These are phyloP conservation scores for Lepilemur ruficaudatus DNA, from an alignment of 2,797 vertebrate genomes.

Conservation along the genomic window DNA sequence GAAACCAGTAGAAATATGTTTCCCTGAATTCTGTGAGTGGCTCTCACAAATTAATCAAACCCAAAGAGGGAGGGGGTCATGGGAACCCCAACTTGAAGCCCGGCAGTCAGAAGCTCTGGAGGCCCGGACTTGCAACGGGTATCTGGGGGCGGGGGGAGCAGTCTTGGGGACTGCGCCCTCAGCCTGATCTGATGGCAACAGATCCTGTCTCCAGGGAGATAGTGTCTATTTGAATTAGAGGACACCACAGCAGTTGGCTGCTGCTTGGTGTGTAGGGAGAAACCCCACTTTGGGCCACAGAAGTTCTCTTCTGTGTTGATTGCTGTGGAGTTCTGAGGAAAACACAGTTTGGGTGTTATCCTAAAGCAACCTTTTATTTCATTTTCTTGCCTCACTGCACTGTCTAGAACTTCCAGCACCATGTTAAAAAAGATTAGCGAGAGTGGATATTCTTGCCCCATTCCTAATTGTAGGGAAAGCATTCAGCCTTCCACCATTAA, in stretches of 20 bases:
- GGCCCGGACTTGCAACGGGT: background rate
- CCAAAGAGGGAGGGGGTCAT: background rate
- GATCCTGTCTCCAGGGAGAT: background rate
- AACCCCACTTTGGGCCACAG: background rate
- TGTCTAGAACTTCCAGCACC: background rate
- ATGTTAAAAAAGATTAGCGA: background rate
- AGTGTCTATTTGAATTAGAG: background rate
- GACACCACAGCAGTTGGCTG: background rate
- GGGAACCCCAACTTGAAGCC: background rate
- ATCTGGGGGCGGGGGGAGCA: no score
- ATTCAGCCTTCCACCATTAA: background rate
- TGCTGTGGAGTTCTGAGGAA: background rate
- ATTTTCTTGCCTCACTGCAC: background rate
- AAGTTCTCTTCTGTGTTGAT: background rate
- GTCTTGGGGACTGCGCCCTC: background rate
- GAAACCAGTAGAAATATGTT: background rate
- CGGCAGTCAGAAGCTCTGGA: background rate
- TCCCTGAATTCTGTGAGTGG: background rate
- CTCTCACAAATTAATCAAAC: background rate
- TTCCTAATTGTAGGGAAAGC: background rate
- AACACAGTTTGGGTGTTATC: background rate
- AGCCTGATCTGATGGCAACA: background rate
- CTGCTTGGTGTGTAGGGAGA: background rate
- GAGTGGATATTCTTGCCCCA: background rate
- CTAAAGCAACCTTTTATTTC: background rate